A percentile compares a stretch with the other conserved stretches of the same genome.
Evolutionary conservation across 2,113 vertebrate species (phyloP).

Genomic region (Pycnonotus jocosus): DNA sequence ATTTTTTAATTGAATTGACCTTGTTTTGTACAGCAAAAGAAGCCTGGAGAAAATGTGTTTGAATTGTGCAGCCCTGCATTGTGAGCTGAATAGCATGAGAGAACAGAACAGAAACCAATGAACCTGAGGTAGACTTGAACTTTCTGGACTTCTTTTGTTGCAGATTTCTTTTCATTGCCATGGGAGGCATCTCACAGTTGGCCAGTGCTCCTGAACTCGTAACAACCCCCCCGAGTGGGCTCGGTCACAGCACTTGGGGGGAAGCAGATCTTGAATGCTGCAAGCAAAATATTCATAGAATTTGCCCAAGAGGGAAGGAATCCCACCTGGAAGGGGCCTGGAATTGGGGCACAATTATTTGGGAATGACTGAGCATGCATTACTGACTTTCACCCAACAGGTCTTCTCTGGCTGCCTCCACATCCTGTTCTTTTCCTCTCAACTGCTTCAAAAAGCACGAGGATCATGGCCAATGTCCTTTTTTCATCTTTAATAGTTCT

Average conservation of each 20-base stretch:
- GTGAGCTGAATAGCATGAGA: neutral
- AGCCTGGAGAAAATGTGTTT: neutral
- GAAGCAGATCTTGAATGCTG: neutral
- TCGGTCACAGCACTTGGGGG: neutral
- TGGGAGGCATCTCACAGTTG: neutral
- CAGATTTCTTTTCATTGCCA: slow-evolving; percentile 2
- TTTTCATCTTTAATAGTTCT: neutral
- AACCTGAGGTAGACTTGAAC: slow-evolving; percentile 44
- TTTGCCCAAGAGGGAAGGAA: neutral
- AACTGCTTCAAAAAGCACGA: neutral
- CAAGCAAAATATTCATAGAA: neutral
- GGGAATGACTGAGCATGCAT: neutral
- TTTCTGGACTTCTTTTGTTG: slow-evolving; percentile 34
- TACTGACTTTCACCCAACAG: neutral
- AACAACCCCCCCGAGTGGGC: neutral
- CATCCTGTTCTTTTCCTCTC: neutral
- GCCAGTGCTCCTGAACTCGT: neutral
- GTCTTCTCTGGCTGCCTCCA: neutral
- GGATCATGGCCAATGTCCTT: neutral
- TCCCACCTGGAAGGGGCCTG: neutral
- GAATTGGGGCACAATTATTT: neutral
- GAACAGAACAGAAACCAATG: neutral
- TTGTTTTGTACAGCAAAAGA: neutral
- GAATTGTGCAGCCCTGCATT: neutral
- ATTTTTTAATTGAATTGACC: neutral